A percentile compares a stretch with the other conserved stretches of the same genome.
phyloP scores from a whole-genome alignment of 2,113 vertebrate species.

The Chauna torquata region DNA sequence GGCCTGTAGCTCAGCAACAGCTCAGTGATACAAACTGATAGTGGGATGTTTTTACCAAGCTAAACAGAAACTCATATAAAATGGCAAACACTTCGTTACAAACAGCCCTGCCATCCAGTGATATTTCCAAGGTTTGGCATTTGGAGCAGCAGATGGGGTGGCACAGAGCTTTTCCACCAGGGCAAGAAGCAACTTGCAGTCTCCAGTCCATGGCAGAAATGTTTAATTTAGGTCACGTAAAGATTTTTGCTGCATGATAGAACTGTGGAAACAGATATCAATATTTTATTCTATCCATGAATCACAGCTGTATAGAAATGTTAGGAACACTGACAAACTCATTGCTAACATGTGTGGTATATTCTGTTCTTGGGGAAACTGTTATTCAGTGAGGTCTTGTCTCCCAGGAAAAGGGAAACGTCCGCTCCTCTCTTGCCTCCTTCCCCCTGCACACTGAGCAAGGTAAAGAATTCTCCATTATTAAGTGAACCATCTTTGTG shows the following conservation, averaged over 20 bases:
- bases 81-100: conserved; percentile 14
- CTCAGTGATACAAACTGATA: conserved; percentile 29
- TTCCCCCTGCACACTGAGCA: background rate
- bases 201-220: background rate
- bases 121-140: conserved; percentile 32
- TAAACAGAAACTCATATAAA: conserved; percentile 62
- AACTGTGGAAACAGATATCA: conserved; percentile 36
- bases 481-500: background rate
- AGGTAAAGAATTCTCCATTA: background rate
- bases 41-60: conserved; percentile 54
- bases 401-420: background rate
- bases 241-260: conserved; percentile 22
- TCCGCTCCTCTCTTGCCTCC: background rate
- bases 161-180: conserved; percentile 19
- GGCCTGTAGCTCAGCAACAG: conserved; percentile 40
- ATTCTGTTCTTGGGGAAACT: conserved; percentile 1
- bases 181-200: conserved; percentile 1
- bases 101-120: background rate
- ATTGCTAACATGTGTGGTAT: background rate
- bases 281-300: conserved; percentile 66
- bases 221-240: conserved; percentile 62
- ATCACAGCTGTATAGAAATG: conserved; percentile 61
- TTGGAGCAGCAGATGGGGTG: conserved; percentile 53
- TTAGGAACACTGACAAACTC: conserved; percentile 28
- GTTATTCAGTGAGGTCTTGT: background rate